Evolutionary conservation across 1,140 invertebrate genomes (phyloP), one percentile per base, ranked within the genome.

Genomic region (Sinella curviseta): DNA sequence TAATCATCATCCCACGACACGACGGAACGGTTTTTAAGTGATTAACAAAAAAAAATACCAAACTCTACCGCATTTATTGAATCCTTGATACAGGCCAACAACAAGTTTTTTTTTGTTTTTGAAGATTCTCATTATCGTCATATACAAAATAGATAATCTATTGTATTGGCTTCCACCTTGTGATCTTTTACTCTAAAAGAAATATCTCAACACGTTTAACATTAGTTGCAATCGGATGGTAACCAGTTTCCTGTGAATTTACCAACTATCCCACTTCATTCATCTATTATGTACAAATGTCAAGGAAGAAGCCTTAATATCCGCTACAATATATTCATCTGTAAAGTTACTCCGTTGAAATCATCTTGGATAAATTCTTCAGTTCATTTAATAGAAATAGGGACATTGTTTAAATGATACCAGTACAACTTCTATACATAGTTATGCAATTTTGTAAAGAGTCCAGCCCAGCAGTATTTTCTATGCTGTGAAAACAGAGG

Each of bases 281-380:
- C 30, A 70, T 3, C 65, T 30, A 70, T 30, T 70, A 70, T 70
- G 65, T 70, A 70, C 65, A 70, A 70, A 70, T 70, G 65, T 70
- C 65, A 70, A 70, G 65, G 65, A 70, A 70, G 65, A 70, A 70
- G 65, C 65, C 65, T 70, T 70, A 70, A 31, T 24, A 31, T 30
- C 65, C 26, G 31, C 65, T 2, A 70, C 65, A 31, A 1, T 14
- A 4, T 70, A 33, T 31, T 30, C 31, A 33, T 30, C n/a, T 33
- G 65, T 70, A 8, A 70, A 31, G 2, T 33, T 70, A 31, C 31
- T n/a, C 12, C 12, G 30, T 70, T 70, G 65, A 30, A 14, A 12
- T 70, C 65, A 70, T 70, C 65, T 26, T 26, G 57, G 65, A 30
- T 8, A 8, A 14, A 70, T 33, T 30, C 12, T 33, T 70, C 26